Base-by-base conservation (phyloP, 2,888 invertebrate species). In the Andrena camellia region DNA sequence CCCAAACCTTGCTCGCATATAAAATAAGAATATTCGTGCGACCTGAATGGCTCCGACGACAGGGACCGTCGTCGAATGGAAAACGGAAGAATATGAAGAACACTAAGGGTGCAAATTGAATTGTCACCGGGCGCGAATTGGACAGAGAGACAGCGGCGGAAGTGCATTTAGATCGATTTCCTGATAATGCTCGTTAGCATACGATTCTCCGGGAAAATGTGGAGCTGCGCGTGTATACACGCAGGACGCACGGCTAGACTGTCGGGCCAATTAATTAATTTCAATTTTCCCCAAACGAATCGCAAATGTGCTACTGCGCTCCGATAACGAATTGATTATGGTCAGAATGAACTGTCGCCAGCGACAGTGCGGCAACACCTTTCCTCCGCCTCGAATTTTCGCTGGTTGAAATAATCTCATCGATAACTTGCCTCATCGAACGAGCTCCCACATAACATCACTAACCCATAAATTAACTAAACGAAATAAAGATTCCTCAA, bases 211-310 rank as follows among this genome's bases (percentile, higher is more conserved):
- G 74, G 59, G 76, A 82, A 79, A 82, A 83, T 79, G 77, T 73
- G 63, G 48, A 75, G 26, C 54, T 60, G 66, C 78, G 52, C 78
- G 76, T 69, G 81, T 76, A 70, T 71, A 78, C 68, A 67, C 68
- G 57, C 59, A 31, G 69, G 20, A 48, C 67, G 64, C 17, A 33
- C 17, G 59, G 62, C 42, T 70, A 81, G 78, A 26, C 74, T 77
- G 81, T 84, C 85, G 84, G 83, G 90, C 88, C 89, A 90, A 91
- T 91, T 91, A 91, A 92, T 92, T 90, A 91, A 92, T 92, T 91
- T 92, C 91, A 91, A 91, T 91, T 92, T 91, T 90, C 86, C 76
- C 87, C 87, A 85, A 89, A 89, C 88, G 87, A 90, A 88, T 88
- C 87, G 89, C 89, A 88, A 90, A 90, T 88, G 90, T 86, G 86